Conservation (phyloP, 2,888 invertebrate genomes). For the Augochlorella aurata region DNA sequence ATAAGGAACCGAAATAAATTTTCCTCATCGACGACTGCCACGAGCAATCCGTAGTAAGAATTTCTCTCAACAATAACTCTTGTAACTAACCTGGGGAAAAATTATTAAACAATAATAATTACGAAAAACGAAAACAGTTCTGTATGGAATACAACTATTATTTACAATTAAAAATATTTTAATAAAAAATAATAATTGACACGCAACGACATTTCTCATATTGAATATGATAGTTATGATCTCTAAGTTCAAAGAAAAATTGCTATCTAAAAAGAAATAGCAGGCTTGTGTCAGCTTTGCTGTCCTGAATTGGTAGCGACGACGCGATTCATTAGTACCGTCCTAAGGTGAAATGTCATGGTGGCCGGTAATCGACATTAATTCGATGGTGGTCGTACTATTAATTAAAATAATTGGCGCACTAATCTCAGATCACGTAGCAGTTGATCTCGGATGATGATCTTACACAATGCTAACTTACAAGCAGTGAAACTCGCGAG, state of each 20-base stretch:
- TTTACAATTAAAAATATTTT: too few relatives aligned
- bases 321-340: background rate
- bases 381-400: conserved; percentile 4
- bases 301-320: background rate
- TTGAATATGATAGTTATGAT: too few relatives aligned
- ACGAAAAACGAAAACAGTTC: too few relatives aligned
- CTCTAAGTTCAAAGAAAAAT: background rate
- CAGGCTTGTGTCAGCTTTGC: background rate
- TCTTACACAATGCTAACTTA: conserved; percentile 31
- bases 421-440: conserved; percentile 28
- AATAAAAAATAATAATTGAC: too few relatives aligned
- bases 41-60: too few relatives aligned
- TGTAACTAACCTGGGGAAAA: too few relatives aligned
- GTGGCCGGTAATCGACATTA: conserved; percentile 18
- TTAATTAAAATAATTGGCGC: conserved; percentile 39
- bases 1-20: too few relatives aligned
- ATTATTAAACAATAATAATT: too few relatives aligned
- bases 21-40: too few relatives aligned
- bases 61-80: too few relatives aligned
- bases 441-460: conserved; percentile 24
- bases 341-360: background rate
- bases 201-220: too few relatives aligned
- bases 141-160: too few relatives aligned
- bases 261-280: background rate
- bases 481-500: conserved; percentile 13